Conservation (phyloP, 2,113 vertebrate species). For the Halcyon malimbica region DNA sequence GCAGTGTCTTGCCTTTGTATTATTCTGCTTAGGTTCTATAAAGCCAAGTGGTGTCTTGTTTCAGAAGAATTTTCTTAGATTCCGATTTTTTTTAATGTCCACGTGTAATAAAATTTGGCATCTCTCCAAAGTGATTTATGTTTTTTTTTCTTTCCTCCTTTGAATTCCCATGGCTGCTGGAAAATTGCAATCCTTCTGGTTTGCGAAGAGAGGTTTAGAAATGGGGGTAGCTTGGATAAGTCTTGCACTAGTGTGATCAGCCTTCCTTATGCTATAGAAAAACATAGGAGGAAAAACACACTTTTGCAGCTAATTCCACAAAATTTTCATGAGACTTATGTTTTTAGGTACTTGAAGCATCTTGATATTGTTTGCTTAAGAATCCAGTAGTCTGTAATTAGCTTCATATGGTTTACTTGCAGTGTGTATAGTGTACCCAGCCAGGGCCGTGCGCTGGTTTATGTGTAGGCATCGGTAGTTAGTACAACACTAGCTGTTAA, state of each 20-base stretch:
- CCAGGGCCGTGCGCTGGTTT: not conserved
- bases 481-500: not conserved
- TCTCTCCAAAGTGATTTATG: not conserved
- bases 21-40: not conserved
- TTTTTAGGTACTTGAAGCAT: not conserved
- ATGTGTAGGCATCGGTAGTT: not conserved
- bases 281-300: not conserved
- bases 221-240: not conserved
- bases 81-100: not conserved
- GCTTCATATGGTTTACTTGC: not conserved
- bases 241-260: not conserved
- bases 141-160: not conserved
- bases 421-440: not conserved
- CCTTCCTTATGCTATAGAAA: not conserved
- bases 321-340: not conserved
- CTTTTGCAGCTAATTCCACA: not conserved
- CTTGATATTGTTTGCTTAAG: not conserved
- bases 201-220: not conserved
- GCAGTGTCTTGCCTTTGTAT: not conserved
- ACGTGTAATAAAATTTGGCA: not conserved
- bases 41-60: not conserved
- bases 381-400: not conserved
- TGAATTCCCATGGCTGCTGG: not conserved
- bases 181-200: slow-evolving; percentile 20
- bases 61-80: not conserved